Base-by-base conservation (phyloP, 2,113 vertebrate genomes). In the Eolophus roseicapilla region DNA sequence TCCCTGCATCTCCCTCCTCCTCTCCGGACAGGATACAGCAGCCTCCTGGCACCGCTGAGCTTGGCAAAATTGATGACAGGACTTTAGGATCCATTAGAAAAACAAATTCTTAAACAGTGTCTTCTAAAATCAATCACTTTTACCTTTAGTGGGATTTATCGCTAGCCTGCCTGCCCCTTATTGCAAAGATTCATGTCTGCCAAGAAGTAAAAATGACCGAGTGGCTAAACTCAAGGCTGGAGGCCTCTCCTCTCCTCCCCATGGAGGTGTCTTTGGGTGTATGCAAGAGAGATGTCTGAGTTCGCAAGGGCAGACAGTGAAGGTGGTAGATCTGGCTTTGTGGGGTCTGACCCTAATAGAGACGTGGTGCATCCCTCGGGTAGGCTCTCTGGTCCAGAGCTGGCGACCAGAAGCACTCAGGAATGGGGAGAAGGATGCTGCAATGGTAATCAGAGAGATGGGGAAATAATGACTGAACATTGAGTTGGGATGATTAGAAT, bases 91-190 rank as follows among this genome's bases (percentile, higher is more conserved):
- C 96, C 96, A 96, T 97, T 97, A 97, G 95, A 96, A 97, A 97
- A 97, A 97, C 97, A 97, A 97, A 97, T 97, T 96, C 96, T 97
- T 97, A 96, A 97, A 95, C 93, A 95, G 94, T 96, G 96, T 92
- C 93, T 97, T 94, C 95, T 96, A 95, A 97, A 97, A 97, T 97
- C 96, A 97, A 97, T 96, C 96, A 95, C 94, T 97, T 97, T 91
- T 96, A 94, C 95, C 95, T 96, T 96, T 95, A 93, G 95, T 96
- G 90, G 95, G 91, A 96, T 97, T 97, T 95, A 97, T 94, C 35
- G 55, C 84, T 92, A 44, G 81, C 91, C 81, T 89, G 71, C 69
- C 47, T 70, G 64, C 67, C 85, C 84, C 71, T 91, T 87, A 76
- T 74, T 82, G 93, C 85, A 84, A 71, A 96, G 96, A 96, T 90